Percentiles rank a stretch among this genome's conserved stretches.
Conservation (phyloP, 2,113 vertebrate species). For the Parus major region DNA sequence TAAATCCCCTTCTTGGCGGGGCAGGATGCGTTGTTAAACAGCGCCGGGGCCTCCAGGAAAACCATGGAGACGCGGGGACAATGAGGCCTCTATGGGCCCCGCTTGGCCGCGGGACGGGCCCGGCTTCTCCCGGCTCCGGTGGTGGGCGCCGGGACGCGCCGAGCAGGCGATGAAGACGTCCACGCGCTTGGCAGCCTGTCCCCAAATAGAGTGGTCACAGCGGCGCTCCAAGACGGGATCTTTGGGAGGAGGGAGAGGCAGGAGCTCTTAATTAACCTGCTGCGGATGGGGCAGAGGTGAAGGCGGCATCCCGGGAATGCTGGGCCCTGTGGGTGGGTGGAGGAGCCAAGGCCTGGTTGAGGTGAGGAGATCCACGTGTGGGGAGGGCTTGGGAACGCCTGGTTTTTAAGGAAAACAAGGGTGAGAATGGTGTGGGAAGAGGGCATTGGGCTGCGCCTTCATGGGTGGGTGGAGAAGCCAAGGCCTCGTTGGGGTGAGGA, state of each 20-base stretch:
- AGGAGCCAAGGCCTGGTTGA: accelerated
- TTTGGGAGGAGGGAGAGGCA: background rate
- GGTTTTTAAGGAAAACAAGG: background rate
- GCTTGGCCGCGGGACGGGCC: background rate
- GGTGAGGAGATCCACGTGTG: accelerated
- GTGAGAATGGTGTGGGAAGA: background rate
- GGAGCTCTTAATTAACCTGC: background rate
- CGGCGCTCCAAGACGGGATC: background rate
- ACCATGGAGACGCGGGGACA: constrained; percentile 58
- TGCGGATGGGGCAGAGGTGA: background rate
- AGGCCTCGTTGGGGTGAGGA: background rate
- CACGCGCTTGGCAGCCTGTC: constrained; percentile 3
- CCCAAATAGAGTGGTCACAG: constrained; percentile 18
- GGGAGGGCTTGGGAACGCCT: accelerated
- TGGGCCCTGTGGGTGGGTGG: too few species aligned
- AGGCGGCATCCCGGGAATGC: accelerated
- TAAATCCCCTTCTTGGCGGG: constrained; percentile 60
- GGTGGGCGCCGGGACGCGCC: background rate
- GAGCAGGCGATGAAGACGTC: constrained; percentile 31
- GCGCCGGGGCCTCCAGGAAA: constrained; percentile 15
- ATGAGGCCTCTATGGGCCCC: constrained; percentile 44
- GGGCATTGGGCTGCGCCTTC: too few species aligned
- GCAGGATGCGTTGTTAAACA: constrained; percentile 63
- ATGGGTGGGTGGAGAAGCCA: background rate
- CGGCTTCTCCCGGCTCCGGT: background rate